Evolutionary conservation across 2,888 invertebrate genomes (phyloP), one percentile per base, ranked within the genome.

Genomic region (Ferdinandea cuprea): DNA sequence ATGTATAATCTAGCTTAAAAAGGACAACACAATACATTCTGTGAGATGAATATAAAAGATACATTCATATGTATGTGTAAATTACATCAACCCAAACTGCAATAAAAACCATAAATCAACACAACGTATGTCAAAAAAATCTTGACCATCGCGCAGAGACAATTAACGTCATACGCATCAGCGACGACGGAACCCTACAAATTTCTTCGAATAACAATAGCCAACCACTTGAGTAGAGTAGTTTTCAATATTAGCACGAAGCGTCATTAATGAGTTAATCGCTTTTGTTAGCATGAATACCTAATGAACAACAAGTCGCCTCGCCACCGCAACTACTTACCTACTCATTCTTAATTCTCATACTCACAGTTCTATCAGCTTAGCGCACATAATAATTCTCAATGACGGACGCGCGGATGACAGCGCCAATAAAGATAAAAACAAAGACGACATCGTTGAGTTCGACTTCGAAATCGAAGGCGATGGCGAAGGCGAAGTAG

Each of bases 201-300:
- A 37, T 13, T 6, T 6, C 1, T 13, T n/a, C 6, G 37, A 13
- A 37, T n/a, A 37, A 13, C 37, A 37, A 15, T 37, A 5, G 4
- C 13, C 6, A 40, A 40, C 40, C 40, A 40, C 40, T 40, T 40
- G 15, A 40, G 7, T 7, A 5, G 3, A 13, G 15, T 2, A 40
- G 52, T 54, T 40, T 28, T 28, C 35, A 52, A 44, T 54, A 63
- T 59, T 32, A 30, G 42, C 59, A 48, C 30, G 59, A 50, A 35
- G 11, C 59, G 30, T 40, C 71, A 46, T 44, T 46, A 54, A 54
- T 54, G 25, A 63, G 44, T 46, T 63, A 72, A 73, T 63, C 63
- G 72, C 54, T 30, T 73, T 73, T 46, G 54, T 46, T 71, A 40
- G 50, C 40, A 59, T 73, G 63, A 63, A 73, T 63, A 61, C 42